These are phyloP conservation scores for Tenthredo amoena DNA, from an alignment of 2,888 invertebrate genomes.

Conservation along the genomic window DNA sequence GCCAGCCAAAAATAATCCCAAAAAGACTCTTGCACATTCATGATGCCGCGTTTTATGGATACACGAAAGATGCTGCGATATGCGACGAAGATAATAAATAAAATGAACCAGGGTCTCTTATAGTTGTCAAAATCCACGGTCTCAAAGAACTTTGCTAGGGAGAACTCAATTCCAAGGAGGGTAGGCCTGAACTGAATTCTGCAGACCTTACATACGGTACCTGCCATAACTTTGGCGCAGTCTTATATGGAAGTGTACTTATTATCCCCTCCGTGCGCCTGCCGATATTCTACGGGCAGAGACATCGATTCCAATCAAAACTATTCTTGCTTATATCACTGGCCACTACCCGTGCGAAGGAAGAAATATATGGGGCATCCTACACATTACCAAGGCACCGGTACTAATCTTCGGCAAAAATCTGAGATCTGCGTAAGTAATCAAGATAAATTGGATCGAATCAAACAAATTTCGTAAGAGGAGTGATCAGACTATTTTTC, in stretches of 20 bases:
- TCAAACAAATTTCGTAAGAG: not conserved
- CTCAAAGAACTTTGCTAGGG: not conserved
- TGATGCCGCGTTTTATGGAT: not conserved
- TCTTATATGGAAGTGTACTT: not conserved
- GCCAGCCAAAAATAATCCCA: constrained; percentile 38
- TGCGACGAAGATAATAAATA: not conserved
- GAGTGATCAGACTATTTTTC: not conserved
- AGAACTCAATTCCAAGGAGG: not conserved
- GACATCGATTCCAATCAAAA: not conserved
- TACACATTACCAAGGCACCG: not conserved
- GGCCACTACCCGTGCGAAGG: not conserved
- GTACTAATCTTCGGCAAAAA: not conserved
- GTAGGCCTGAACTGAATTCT: constrained; percentile 19
- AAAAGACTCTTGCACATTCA: not conserved
- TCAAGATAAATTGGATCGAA: not conserved
- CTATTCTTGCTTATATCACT: too few relatives aligned
- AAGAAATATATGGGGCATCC: not conserved
- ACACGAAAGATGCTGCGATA: not conserved
- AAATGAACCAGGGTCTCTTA: not conserved
- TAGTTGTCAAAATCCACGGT: not conserved
- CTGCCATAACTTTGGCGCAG: not conserved
- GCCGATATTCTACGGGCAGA: not conserved
- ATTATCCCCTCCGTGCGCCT: constrained; percentile 28
- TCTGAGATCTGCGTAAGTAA: not conserved
- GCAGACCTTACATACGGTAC: not conserved